A percentile compares a stretch with the other conserved stretches of the same genome.
Conservation (phyloP, 1,140 invertebrate genomes). For the Tyrophagus putrescentiae region DNA sequence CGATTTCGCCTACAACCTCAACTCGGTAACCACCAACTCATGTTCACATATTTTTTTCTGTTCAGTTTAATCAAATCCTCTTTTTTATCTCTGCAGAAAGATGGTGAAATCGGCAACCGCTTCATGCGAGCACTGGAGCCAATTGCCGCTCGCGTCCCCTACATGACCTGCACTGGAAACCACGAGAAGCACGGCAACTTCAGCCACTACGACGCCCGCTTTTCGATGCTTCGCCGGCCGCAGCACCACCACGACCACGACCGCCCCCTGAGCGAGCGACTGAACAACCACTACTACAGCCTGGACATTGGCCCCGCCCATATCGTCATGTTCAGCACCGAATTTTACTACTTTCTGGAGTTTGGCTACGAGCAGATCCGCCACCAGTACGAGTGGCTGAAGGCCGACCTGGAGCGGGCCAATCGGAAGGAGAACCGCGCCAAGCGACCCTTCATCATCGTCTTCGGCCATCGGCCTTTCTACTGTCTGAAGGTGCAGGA, state of each 20-base stretch:
- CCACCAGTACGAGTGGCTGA: conserved; percentile 77
- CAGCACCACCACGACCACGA: conserved; percentile 42
- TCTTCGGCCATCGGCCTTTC: background rate
- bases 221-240: conserved; percentile 40
- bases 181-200: conserved; percentile 74
- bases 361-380: conserved; percentile 64
- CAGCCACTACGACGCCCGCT: conserved; percentile 63
- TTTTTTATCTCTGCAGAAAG: too few relatives aligned
- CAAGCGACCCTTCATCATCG: conserved; percentile 73
- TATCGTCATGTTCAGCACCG: conserved; percentile 78
- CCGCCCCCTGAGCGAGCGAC: conserved; percentile 9
- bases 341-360: conserved; percentile 65
- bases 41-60: too few relatives aligned
- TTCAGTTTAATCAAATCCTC: too few relatives aligned
- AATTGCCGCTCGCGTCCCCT: conserved; percentile 69
- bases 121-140: conserved; percentile 80
- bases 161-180: conserved; percentile 82
- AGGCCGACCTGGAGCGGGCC: conserved; percentile 53
- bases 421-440: conserved; percentile 46
- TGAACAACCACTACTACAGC: conserved; percentile 28
- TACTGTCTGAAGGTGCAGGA: conserved; percentile 48
- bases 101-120: conserved; percentile 63
- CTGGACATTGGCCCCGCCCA: conserved; percentile 73
- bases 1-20: conserved; percentile 69
- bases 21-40: too few relatives aligned